Evolutionary conservation across 2,797 vertebrate genomes (phyloP).

Genomic region (Sphenopsis melanotis): DNA sequence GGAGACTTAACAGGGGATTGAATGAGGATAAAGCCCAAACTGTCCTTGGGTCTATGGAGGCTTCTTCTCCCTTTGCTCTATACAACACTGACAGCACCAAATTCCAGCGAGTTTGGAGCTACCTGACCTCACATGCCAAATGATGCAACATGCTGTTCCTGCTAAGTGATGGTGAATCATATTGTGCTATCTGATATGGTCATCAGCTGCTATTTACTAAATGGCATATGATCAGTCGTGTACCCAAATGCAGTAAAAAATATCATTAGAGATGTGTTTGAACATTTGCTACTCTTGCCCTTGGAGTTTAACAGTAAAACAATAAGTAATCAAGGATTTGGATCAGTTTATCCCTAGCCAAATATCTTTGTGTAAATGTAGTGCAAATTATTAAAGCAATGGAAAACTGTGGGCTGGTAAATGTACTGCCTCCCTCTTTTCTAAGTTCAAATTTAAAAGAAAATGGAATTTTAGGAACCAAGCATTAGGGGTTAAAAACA

Average conservation of each 20-base stretch:
- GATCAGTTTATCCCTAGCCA: neutral
- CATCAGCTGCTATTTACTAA: neutral
- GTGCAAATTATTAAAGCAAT: neutral
- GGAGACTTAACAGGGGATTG: neutral
- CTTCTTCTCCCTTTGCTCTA: neutral
- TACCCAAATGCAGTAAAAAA: neutral
- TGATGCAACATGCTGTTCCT: neutral
- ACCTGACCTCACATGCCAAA: neutral
- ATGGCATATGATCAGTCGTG: neutral
- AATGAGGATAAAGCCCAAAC: neutral
- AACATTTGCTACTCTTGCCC: neutral
- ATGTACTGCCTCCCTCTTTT: neutral
- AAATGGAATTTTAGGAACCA: neutral
- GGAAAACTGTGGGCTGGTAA: neutral
- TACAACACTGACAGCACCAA: neutral
- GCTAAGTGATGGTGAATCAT: neutral
- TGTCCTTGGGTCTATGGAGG: neutral
- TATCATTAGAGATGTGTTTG: neutral
- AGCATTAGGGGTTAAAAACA: neutral
- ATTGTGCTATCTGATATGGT: neutral
- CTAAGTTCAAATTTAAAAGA: neutral
- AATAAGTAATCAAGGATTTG: neutral
- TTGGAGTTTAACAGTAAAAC: neutral
- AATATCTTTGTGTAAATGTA: neutral
- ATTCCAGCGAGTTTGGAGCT: neutral